phyloP scores from a whole-genome alignment of 2,797 vertebrate species.

The Premnoplex brunnescens region DNA sequence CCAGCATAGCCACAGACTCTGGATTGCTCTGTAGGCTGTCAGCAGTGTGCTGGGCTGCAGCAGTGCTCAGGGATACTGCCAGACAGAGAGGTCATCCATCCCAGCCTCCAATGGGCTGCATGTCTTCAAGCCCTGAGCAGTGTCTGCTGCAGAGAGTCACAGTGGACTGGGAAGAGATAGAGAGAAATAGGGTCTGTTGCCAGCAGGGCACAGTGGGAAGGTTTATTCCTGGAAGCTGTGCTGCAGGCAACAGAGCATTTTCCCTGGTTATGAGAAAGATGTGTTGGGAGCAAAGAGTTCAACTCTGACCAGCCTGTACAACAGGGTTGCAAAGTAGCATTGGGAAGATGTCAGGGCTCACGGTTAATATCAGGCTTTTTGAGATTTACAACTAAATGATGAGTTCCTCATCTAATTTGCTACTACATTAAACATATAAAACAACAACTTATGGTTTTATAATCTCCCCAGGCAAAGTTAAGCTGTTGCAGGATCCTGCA shows the following conservation, averaged over 20 bases:
- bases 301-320: not conserved
- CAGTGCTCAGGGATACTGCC: not conserved
- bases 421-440: constrained; percentile 5
- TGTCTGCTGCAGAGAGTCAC: not conserved
- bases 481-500: not conserved
- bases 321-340: rapidly evolving
- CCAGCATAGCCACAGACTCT: rapidly evolving
- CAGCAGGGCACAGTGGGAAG: rapidly evolving
- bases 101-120: not conserved
- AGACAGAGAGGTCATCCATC: rapidly evolving
- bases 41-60: rapidly evolving
- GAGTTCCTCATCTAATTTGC: constrained; percentile 17
- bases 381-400: not conserved
- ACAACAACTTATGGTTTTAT: not conserved
- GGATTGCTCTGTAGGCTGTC: not conserved
- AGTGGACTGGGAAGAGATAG: not conserved
- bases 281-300: not conserved
- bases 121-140: not conserved
- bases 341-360: not conserved
- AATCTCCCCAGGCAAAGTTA: not conserved
- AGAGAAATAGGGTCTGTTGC: not conserved
- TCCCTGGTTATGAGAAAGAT: not conserved
- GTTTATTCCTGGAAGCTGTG: not conserved
- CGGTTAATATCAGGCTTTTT: not conserved
- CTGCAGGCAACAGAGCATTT: rapidly evolving